Base-by-base conservation (phyloP, 2,888 invertebrate species). In the Stegophylla sp. region DNA sequence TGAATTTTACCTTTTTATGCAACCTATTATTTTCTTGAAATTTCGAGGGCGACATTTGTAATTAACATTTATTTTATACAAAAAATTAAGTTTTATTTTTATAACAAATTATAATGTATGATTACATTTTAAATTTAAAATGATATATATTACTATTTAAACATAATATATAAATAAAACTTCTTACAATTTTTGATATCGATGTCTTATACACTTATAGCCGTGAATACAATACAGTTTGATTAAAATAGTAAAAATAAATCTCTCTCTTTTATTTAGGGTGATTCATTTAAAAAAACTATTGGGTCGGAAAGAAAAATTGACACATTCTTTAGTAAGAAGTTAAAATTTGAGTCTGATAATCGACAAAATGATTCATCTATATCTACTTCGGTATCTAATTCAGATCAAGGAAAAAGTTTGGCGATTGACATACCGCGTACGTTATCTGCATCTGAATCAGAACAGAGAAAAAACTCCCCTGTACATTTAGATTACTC, bases 321-420 rank as follows among this genome's bases (percentile, higher is more conserved):
- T 0, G 61, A 61, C 17, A 61, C 61, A 34, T 61, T 61, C 28
- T 61, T 61, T 5, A 28, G 28, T 7, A 61, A 61, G 17, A 61
- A 61, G 34, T 17, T 17, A 34, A 28, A 61, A 34, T 17, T 61
- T 61, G 61, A 17, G 61, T 28, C 0, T 61, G 61, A 61, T 2
- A 61, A 61, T 61, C 61, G 17, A 61, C 61, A 61, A 28, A 61
- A 61, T 17, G 28, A 61, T 5, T 61, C 61, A 61, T 28, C 61
- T 61, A 28, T 61, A 61, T 17, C 61, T 61, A 61, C 28, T 61
- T 61, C 34, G 28, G 15, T 61, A 28, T 17, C 23, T 56, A 56
- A 56, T 56, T 56, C 23, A 23, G 56, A 56, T 13, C 56, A 56
- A 23, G 13, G 56, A 23, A 56, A 56, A 23, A 23, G 13, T 56